Evolutionary conservation across 2,888 invertebrate genomes (phyloP).

Genomic region (Rotaria magnacalcarata): DNA sequence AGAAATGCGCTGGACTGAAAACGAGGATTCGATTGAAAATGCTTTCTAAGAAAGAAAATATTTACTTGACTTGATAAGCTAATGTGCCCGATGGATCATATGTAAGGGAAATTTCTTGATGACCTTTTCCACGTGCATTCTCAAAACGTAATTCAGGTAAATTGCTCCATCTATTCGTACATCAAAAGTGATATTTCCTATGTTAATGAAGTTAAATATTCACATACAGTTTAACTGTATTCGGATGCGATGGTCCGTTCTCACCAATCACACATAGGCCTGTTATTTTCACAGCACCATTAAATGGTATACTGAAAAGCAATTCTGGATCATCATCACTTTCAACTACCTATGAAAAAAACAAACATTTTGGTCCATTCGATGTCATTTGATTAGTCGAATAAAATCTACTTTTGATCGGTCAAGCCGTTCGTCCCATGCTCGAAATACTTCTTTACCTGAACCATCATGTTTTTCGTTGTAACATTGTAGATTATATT

Average conservation of each 20-base stretch:
- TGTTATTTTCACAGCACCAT: slow-evolving; percentile 87
- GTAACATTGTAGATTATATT: slow-evolving; percentile 77
- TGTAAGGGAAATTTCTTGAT: slow-evolving; percentile 82
- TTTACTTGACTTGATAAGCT: slow-evolving; percentile 91
- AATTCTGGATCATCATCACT: slow-evolving; percentile 94
- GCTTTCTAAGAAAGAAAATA: slow-evolving; percentile 54
- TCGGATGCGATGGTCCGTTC: slow-evolving; percentile 77
- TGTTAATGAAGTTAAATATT: not conserved
- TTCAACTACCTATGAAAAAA: slow-evolving; percentile 73
- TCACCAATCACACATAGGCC: slow-evolving; percentile 87
- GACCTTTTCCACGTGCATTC: slow-evolving; percentile 67
- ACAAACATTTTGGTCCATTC: not conserved
- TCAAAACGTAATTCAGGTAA: slow-evolving; percentile 89
- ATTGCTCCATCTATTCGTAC: slow-evolving; percentile 75
- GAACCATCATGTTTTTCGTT: slow-evolving; percentile 82
- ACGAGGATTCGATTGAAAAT: slow-evolving; percentile 26
- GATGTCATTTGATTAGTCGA: not conserved
- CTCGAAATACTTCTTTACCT: slow-evolving; percentile 81
- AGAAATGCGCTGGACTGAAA: slow-evolving; percentile 80
- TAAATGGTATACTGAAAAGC: slow-evolving; percentile 91
- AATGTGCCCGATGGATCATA: slow-evolving; percentile 73
- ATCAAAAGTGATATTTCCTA: slow-evolving; percentile 46
- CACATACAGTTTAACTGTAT: slow-evolving; percentile 77
- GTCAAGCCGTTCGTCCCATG: slow-evolving; percentile 80
- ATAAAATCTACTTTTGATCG: slow-evolving; percentile 66